These are phyloP conservation scores for Brachionus rotundiformis DNA, from an alignment of 1,140 invertebrate species.

Conservation along the genomic window DNA sequence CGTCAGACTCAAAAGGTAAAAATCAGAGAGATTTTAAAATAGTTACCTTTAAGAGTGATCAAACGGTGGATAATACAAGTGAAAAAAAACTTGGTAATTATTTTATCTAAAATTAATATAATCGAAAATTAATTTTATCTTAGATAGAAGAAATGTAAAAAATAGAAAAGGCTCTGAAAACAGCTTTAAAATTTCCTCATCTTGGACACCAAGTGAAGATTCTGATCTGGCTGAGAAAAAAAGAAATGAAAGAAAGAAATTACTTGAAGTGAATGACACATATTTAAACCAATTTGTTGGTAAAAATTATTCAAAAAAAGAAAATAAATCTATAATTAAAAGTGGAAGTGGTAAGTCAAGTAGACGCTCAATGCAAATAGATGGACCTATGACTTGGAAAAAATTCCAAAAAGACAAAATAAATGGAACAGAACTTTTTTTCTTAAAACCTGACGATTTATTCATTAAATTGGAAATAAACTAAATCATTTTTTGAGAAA, in stretches of 20 bases:
- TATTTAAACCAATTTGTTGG: not conserved
- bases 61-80: not conserved
- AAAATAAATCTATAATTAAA: not conserved
- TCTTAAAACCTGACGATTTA: not conserved
- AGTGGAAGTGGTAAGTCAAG: not conserved
- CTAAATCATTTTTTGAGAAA: no score
- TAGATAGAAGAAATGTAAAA: not conserved
- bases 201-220: not conserved
- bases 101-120: not conserved
- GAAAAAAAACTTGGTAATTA: not conserved
- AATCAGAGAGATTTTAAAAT: not conserved
- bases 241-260: not conserved
- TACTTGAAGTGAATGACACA: not conserved
- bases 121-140: not conserved
- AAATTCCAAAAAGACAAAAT: not conserved
- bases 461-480: not conserved
- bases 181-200: not conserved
- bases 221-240: not conserved
- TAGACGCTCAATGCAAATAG: not conserved
- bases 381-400: not conserved
- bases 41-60: not conserved
- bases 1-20: not conserved
- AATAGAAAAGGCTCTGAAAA: not conserved
- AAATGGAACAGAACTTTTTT: not conserved
- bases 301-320: not conserved